These are phyloP conservation scores for Cheilosia pagana DNA, from an alignment of 2,888 invertebrate genomes.

Conservation along the genomic window DNA sequence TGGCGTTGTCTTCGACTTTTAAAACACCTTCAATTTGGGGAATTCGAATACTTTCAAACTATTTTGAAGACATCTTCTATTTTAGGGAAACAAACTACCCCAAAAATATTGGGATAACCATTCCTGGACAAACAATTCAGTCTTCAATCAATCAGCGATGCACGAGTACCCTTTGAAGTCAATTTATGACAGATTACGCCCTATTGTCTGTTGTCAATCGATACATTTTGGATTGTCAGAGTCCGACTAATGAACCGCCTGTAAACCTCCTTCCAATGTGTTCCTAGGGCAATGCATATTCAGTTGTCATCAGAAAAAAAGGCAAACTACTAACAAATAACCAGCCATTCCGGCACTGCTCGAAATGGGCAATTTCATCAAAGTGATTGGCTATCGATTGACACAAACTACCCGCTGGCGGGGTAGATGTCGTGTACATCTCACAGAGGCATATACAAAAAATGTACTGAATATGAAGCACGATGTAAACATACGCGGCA, in stretches of 20 bases:
- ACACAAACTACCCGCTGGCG: slow-evolving; percentile 56
- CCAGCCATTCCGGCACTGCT: slow-evolving; percentile 36
- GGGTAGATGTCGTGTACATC: slow-evolving; percentile 29
- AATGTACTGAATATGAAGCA: slow-evolving; percentile 1
- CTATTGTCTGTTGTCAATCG: slow-evolving; percentile 15
- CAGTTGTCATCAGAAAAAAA: slow-evolving; percentile 60
- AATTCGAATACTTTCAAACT: too few relatives aligned
- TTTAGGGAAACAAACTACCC: too few relatives aligned
- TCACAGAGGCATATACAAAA: slow-evolving; percentile 27
- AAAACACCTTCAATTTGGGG: too few relatives aligned
- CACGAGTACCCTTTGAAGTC: slow-evolving; percentile 5
- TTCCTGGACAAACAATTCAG: neutral
- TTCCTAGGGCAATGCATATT: slow-evolving; percentile 53
- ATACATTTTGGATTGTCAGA: slow-evolving; percentile 8
- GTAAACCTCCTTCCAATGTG: slow-evolving; percentile 9
- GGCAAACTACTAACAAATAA: slow-evolving; percentile 11
- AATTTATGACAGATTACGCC: slow-evolving; percentile 15
- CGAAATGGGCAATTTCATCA: slow-evolving; percentile 63
- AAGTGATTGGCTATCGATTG: slow-evolving; percentile 72
- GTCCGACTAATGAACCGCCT: neutral
- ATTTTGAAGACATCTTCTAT: too few relatives aligned
- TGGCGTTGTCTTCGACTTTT: too few relatives aligned
- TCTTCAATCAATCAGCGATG: slow-evolving; percentile 24
- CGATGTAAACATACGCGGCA: neutral
- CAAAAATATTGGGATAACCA: too few relatives aligned